Percentiles rank a stretch among this genome's conserved stretches.
These are phyloP conservation scores for Daboia siamensis DNA, from an alignment of 2,113 vertebrate species.

Conservation along the genomic window DNA sequence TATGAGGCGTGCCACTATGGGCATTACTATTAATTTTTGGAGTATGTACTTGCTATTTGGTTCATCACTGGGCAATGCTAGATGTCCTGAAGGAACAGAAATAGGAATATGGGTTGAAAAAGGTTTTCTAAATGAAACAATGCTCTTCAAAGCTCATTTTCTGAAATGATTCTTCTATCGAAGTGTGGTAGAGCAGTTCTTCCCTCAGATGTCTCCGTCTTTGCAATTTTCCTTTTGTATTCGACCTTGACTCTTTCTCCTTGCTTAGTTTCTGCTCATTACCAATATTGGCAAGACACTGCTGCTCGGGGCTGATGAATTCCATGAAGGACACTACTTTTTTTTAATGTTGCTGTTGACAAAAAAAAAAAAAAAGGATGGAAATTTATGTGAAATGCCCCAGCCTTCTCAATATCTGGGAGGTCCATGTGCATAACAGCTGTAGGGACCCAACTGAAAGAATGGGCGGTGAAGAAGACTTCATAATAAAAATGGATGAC, in stretches of 20 bases:
- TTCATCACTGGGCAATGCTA: neutral
- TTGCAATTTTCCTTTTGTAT: no score
- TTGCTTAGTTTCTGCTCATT: neutral
- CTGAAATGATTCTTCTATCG: neutral
- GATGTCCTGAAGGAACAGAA: neutral
- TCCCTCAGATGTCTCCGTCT: no score
- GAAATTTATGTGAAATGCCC: neutral
- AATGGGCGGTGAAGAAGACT: neutral
- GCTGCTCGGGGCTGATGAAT: neutral
- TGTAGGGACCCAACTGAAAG: neutral
- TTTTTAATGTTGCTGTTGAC: neutral
- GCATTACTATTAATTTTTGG: neutral
- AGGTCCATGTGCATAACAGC: conserved; percentile 13
- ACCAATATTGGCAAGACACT: no score
- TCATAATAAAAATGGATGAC: neutral
- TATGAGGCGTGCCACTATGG: neutral
- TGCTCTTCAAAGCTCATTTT: neutral
- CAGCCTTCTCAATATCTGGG: neutral
- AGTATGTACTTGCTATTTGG: no score
- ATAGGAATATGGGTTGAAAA: neutral
- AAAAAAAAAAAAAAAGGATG: neutral
- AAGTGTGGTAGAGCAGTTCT: neutral
- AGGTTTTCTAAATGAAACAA: neutral
- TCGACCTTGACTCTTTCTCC: neutral
- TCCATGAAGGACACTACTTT: neutral